A percentile compares a stretch with the other conserved stretches of the same genome.
phyloP scores from a whole-genome alignment of 2,113 vertebrate genomes.

The Phylloscopus trochilus region DNA sequence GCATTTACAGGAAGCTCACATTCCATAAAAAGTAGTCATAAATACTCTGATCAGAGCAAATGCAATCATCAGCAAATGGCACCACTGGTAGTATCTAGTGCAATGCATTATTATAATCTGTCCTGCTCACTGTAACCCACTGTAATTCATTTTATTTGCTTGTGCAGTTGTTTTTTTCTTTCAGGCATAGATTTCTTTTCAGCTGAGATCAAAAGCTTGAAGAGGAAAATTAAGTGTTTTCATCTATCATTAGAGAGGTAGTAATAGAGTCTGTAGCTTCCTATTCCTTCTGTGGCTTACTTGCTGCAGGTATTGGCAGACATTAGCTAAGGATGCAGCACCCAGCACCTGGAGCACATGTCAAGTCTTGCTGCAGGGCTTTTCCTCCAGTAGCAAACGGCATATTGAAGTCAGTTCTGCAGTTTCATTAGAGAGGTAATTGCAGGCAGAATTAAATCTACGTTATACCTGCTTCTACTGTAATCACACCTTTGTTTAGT shows the following conservation, averaged over 20 bases:
- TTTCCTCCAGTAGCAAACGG: background rate
- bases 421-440: background rate
- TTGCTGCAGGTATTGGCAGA: background rate
- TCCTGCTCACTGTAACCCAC: background rate
- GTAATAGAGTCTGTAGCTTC: background rate
- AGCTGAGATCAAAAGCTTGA: background rate
- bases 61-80: background rate
- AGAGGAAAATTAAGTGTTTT: slow-evolving; percentile 3
- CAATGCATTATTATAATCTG: background rate
- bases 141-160: background rate
- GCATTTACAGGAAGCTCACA: background rate
- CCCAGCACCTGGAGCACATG: background rate
- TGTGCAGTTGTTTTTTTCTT: background rate
- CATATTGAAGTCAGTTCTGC: background rate
- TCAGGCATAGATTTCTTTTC: background rate
- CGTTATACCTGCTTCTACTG: background rate
- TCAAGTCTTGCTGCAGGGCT: background rate
- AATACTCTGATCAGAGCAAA: background rate
- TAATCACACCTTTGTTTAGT: background rate
- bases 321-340: background rate
- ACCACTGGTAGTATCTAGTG: background rate
- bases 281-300: background rate
- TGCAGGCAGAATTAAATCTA: background rate
- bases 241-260: background rate
- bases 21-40: background rate